phyloP scores from a whole-genome alignment of 2,113 vertebrate species.

The Varanus komodoensis region DNA sequence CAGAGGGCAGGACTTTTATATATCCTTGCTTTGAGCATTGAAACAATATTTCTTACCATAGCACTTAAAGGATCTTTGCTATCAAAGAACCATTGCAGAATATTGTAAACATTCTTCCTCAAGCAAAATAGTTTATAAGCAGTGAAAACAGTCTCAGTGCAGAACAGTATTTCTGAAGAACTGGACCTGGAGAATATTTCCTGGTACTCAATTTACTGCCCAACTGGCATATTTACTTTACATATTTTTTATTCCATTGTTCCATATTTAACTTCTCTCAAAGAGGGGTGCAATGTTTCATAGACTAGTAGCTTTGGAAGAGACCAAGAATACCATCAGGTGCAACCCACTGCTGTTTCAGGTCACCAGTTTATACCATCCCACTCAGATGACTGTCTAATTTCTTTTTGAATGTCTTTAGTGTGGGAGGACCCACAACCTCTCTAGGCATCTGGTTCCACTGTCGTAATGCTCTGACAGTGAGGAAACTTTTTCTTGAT shows the following conservation, averaged over 20 bases:
- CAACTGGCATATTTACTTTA: background rate
- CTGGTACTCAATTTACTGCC: background rate
- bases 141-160: background rate
- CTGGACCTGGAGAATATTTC: background rate
- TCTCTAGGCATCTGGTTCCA: no score
- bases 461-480: no score
- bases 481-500: no score
- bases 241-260: background rate
- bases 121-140: background rate
- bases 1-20: background rate
- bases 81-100: slow-evolving; percentile 4
- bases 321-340: no score
- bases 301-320: no score
- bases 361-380: no score
- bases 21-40: background rate
- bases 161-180: background rate
- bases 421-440: no score
- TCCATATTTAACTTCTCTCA: background rate
- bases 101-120: background rate
- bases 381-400: no score
- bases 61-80: background rate
- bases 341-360: no score
- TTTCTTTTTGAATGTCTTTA: no score
- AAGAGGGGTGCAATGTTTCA: background rate
- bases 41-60: background rate